Evolutionary conservation across 2,888 invertebrate genomes (phyloP).

Genomic region (Dorcus parallelipipedus): DNA sequence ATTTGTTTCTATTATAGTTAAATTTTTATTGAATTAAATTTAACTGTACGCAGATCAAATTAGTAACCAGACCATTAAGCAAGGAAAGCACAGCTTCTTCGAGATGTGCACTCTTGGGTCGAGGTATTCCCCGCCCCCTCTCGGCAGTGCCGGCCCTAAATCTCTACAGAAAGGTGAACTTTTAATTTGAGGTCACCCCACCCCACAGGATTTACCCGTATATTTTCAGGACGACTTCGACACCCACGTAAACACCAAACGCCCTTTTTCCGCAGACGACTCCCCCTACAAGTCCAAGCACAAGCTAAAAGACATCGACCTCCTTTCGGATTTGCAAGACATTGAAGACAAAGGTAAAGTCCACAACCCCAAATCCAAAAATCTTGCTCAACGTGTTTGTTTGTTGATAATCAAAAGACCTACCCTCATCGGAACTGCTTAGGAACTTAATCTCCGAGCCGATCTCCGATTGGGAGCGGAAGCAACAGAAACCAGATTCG

Average conservation of each 20-base stretch:
- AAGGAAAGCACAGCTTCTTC: constrained; percentile 36
- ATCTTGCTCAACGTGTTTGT: constrained; percentile 15
- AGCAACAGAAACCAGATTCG: constrained; percentile 9
- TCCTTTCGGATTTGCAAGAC: background rate
- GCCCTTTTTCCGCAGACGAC: constrained; percentile 41
- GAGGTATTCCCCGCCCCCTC: constrained; percentile 35
- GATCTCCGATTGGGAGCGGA: constrained; percentile 13
- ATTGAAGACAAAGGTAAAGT: background rate
- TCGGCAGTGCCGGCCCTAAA: constrained; percentile 39
- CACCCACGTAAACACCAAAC: constrained; percentile 22
- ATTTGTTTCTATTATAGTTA: too few species aligned
- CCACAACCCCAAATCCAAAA: background rate
- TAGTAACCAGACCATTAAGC: constrained; percentile 33
- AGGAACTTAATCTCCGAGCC: constrained; percentile 40
- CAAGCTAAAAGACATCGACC: background rate
- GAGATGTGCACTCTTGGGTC: constrained; percentile 32
- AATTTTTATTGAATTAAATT: constrained; percentile 8
- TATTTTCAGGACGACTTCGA: constrained; percentile 28
- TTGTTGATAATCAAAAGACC: constrained; percentile 24
- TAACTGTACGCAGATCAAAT: constrained; percentile 32
- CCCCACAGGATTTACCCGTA: background rate
- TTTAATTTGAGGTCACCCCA: background rate
- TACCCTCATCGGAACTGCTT: constrained; percentile 38
- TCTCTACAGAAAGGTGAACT: constrained; percentile 19
- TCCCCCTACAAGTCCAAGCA: constrained; percentile 12